phyloP scores from a whole-genome alignment of 1,140 invertebrate species.

The Meloidogyne chitwoodi region DNA sequence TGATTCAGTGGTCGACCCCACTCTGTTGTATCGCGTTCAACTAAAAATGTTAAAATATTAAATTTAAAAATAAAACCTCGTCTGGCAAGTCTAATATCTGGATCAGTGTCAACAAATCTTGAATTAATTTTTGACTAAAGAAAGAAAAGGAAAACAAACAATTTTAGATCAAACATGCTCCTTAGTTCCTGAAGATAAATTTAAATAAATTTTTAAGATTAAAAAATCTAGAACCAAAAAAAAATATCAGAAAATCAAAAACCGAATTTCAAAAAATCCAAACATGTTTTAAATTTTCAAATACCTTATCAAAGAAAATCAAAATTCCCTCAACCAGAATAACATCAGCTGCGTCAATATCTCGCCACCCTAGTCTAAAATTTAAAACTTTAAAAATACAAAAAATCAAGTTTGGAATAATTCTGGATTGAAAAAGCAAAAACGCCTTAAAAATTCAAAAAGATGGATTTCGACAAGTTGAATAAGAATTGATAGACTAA shows the following conservation, averaged over 20 bases:
- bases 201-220: no score
- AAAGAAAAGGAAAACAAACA: conserved; percentile 62
- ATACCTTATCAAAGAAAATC: conserved; percentile 83
- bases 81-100: conserved; percentile 87
- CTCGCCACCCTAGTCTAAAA: conserved; percentile 69
- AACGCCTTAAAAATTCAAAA: no score
- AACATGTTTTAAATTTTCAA: no score
- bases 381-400: conserved; percentile 61
- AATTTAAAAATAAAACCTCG: conserved; percentile 69
- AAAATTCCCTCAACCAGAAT: conserved; percentile 95
- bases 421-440: neutral
- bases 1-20: conserved; percentile 85
- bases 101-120: conserved; percentile 92
- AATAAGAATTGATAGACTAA: no score
- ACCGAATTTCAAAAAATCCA: no score
- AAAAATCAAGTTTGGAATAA: neutral
- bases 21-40: conserved; percentile 65
- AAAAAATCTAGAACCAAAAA: no score
- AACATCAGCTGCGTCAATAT: conserved; percentile 93
- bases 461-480: no score
- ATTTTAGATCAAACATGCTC: conserved; percentile 94
- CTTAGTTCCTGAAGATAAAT: conserved; percentile 69
- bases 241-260: no score
- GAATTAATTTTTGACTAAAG: neutral
- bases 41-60: conserved; percentile 17